Conservation (phyloP, 1,140 invertebrate genomes). For the Drosophila suzukii region DNA sequence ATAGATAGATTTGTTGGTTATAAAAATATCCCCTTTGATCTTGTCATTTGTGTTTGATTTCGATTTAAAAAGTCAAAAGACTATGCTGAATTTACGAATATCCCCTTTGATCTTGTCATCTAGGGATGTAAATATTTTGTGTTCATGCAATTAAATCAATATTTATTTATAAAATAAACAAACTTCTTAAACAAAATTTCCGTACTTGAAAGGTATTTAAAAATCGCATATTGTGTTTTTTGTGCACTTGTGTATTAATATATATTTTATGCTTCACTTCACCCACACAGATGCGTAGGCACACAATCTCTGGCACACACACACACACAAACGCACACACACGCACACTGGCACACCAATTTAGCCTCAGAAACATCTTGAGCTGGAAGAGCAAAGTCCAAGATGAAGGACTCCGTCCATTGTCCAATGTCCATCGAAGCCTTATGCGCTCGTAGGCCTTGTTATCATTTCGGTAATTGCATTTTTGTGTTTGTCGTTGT, state of each 20-base stretch:
- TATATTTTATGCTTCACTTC: slow-evolving; percentile 78
- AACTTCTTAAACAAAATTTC: neutral
- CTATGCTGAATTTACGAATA: no score
- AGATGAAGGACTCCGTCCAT: slow-evolving; percentile 63
- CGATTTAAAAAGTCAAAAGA: no score
- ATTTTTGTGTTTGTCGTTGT: slow-evolving; percentile 81
- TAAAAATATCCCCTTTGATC: neutral
- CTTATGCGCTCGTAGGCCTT: slow-evolving; percentile 73
- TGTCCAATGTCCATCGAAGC: slow-evolving; percentile 47
- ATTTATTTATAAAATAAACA: no score
- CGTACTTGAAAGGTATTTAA: slow-evolving; percentile 5
- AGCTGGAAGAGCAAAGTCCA: slow-evolving; percentile 62
- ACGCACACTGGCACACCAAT: slow-evolving; percentile 2
- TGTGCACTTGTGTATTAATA: slow-evolving; percentile 55
- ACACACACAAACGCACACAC: slow-evolving; percentile 13
- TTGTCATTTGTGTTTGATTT: no score
- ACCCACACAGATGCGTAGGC: slow-evolving; percentile 18
- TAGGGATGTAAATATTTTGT: no score
- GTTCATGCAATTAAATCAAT: no score
- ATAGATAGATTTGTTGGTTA: no score
- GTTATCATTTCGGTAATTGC: slow-evolving; percentile 82
- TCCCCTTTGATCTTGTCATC: neutral
- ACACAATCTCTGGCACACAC: neutral
- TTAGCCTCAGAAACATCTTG: slow-evolving; percentile 66
- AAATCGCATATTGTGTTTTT: slow-evolving; percentile 20